Base-by-base conservation (phyloP, 2,797 vertebrate genomes). In the Anabacerthia variegaticeps region DNA sequence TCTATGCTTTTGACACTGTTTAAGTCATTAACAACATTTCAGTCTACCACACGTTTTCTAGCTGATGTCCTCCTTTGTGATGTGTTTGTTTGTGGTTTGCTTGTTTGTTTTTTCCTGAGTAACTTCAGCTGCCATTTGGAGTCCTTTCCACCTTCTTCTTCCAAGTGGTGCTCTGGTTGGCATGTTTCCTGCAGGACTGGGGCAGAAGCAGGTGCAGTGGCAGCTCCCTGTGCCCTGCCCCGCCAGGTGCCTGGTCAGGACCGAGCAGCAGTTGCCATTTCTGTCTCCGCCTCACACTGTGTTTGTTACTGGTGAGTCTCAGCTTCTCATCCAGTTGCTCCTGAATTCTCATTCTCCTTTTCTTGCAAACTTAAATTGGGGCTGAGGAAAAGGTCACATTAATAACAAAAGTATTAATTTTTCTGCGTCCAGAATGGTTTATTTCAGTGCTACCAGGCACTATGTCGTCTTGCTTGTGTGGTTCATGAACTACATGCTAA, bases 401-500 rank as follows among this genome's bases (percentile, higher is more conserved):
- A 85, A 95, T 96, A 93, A 94, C 88, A 92, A 63, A 93, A 93
- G 80, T 95, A 95, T 95, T 97, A 92, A 95, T 96, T 96, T 92
- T 63, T 73, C 43, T 49, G 55, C 1, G 0, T 86, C 83, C 83
- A 73, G 85, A 79, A 63, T 54, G 74, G 90, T 85, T 93, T 5
- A 1, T 43, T 79, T 92, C 91, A 82, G 85, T 74, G 73, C 92
- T 95, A 94, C 55, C 66, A 96, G 95, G 92, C 94, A 79, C 41
- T 59, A 73, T 93, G 86, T 91, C 27, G 4, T 96, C 67, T 90
- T 93, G 92, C 86, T 95, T 95, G 77, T 94, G 94, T 87, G 93
- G 95, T 94, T 97, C 95, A 96, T 95, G 96, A 96, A 95, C 94
- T 96, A 96, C 96, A 95, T 87, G 86, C 32, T 96, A 79, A 95